Evolutionary conservation across 1,140 invertebrate species (phyloP).

Genomic region (Littorina saxatilis): DNA sequence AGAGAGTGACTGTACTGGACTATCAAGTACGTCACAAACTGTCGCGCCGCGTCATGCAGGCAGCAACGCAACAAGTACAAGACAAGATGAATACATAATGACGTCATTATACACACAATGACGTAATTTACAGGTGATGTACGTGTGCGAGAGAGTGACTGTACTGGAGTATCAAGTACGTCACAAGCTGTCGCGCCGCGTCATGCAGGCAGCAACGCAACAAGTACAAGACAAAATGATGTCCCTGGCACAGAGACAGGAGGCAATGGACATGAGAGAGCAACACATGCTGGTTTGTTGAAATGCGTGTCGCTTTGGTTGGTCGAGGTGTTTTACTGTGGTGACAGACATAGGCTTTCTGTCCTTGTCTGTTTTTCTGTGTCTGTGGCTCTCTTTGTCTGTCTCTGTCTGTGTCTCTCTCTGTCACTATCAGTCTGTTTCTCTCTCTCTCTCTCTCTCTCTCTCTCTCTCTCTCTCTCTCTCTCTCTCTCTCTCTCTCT

Average conservation of each 20-base stretch:
- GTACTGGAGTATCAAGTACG: slow-evolving; percentile 10
- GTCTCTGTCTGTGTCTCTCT: slow-evolving; percentile 8
- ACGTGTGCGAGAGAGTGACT: slow-evolving; percentile 9
- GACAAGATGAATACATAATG: too few relatives aligned
- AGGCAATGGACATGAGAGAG: neutral
- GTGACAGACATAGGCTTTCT: neutral
- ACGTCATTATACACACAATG: too few relatives aligned
- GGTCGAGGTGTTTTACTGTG: neutral
- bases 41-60: too few relatives aligned
- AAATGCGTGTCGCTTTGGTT: neutral
- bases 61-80: too few relatives aligned
- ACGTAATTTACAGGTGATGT: neutral
- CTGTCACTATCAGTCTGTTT: neutral
- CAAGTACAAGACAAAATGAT: neutral
- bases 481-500: neutral
- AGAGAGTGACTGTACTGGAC: too few relatives aligned
- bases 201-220: neutral
- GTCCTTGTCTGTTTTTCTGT: too few relatives aligned
- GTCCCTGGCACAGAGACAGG: neutral
- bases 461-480: neutral
- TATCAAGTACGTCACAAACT: too few relatives aligned
- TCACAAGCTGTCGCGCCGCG: slow-evolving; percentile 10
- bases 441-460: too few relatives aligned
- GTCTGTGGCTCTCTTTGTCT: too few relatives aligned
- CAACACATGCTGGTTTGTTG: neutral